Conservation (phyloP, 2,888 invertebrate species). For the Cephus spinipes region DNA sequence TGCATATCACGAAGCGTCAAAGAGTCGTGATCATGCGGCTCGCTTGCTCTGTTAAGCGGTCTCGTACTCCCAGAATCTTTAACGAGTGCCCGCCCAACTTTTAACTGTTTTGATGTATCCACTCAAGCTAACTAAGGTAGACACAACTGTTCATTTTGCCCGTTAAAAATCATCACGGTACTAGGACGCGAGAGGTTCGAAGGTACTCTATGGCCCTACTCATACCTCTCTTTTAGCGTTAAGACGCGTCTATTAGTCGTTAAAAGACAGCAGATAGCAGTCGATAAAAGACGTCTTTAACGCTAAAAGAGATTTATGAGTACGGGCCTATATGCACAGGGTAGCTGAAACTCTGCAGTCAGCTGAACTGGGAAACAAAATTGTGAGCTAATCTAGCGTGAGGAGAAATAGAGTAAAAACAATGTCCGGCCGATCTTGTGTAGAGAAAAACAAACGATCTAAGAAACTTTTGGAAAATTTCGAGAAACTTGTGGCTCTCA, state of each 20-base stretch:
- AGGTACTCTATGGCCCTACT: neutral
- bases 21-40: neutral
- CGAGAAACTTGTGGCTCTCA: neutral
- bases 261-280: too few relatives aligned
- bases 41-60: neutral
- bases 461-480: neutral
- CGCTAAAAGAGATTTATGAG: too few relatives aligned
- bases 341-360: neutral
- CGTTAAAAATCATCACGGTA: neutral
- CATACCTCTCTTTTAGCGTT: too few relatives aligned
- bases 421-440: neutral
- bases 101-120: neutral
- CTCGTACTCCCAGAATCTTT: neutral
- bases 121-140: neutral
- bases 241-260: too few relatives aligned
- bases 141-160: neutral
- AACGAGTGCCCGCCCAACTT: neutral
- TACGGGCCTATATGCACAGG: neutral
- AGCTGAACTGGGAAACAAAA: neutral
- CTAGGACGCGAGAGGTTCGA: neutral
- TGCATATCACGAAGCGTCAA: neutral
- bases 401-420: neutral
- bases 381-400: neutral
- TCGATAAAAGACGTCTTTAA: too few relatives aligned
- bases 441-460: neutral